Conservation (phyloP, 1,140 invertebrate species). For the Macrocentrus cingulum region DNA sequence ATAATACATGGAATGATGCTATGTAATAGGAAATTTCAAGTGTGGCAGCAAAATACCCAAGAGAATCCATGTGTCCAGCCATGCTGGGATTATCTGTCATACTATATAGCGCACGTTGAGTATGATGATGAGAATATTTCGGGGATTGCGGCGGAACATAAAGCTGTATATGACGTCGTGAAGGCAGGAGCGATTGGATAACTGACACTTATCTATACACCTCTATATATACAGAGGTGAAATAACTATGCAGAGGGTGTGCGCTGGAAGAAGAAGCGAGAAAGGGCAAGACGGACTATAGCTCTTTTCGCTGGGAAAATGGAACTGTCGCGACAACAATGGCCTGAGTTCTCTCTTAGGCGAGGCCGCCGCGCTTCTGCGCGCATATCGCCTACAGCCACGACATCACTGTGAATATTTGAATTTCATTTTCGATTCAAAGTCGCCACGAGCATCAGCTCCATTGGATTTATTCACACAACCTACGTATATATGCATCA, state of each 20-base stretch:
- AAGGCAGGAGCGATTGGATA: background rate
- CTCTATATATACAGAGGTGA: background rate
- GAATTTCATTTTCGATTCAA: slow-evolving; percentile 28
- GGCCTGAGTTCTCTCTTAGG: slow-evolving; percentile 1
- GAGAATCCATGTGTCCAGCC: too few relatives aligned
- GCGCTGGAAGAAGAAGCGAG: background rate
- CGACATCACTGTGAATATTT: slow-evolving; percentile 20
- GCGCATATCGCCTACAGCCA: slow-evolving; percentile 14
- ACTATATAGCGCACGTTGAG: background rate
- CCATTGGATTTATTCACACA: too few relatives aligned
- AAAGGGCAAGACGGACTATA: background rate
- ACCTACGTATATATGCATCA: too few relatives aligned
- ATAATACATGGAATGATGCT: too few relatives aligned
- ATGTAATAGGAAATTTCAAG: too few relatives aligned
- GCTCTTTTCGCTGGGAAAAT: slow-evolving; percentile 20
- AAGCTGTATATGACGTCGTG: slow-evolving; percentile 1
- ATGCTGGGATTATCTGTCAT: too few relatives aligned
- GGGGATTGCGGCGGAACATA: slow-evolving; percentile 5
- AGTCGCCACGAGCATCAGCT: background rate
- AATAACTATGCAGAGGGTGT: background rate
- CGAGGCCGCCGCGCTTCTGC: background rate
- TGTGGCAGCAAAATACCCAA: too few relatives aligned
- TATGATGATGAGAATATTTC: slow-evolving; percentile 2
- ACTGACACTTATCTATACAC: background rate
- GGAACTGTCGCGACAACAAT: slow-evolving; percentile 21